Evolutionary conservation across 1,140 invertebrate species (phyloP).

Genomic region (Rhagoletis zephyria): DNA sequence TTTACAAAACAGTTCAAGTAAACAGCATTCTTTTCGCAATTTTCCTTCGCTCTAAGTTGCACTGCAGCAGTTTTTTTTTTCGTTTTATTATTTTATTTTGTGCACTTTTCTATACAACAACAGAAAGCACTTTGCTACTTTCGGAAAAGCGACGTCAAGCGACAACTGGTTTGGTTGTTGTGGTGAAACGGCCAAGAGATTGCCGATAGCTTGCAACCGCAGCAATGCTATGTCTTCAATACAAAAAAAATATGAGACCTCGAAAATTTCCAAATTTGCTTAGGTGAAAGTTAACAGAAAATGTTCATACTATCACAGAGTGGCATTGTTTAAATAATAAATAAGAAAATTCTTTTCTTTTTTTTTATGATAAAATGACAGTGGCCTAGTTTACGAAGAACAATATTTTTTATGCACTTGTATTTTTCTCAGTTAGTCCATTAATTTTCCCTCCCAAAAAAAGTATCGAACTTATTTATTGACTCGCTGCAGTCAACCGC

Average conservation of each 20-base stretch:
- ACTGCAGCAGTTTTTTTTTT: neutral
- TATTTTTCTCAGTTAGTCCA: too few relatives aligned
- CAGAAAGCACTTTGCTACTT: neutral
- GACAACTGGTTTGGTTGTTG: constrained; percentile 34
- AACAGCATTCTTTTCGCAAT: neutral
- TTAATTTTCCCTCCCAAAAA: too few relatives aligned
- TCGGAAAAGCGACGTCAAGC: neutral
- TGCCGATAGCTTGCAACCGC: neutral
- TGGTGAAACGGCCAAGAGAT: neutral
- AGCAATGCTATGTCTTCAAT: neutral
- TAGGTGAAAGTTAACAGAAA: neutral
- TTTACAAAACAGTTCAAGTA: neutral
- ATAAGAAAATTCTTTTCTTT: too few relatives aligned
- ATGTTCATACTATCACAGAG: neutral
- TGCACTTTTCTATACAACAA: neutral
- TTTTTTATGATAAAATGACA: too few relatives aligned
- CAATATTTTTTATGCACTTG: too few relatives aligned
- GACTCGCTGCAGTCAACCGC: neutral
- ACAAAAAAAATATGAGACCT: neutral
- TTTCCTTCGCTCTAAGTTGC: neutral
- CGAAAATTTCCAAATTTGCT: neutral
- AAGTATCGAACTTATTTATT: neutral
- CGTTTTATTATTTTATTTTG: neutral
- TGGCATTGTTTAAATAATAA: too few relatives aligned
- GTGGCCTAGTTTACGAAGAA: too few relatives aligned